phyloP scores from a whole-genome alignment of 2,888 invertebrate species.

The Leucoptera coffeella region DNA sequence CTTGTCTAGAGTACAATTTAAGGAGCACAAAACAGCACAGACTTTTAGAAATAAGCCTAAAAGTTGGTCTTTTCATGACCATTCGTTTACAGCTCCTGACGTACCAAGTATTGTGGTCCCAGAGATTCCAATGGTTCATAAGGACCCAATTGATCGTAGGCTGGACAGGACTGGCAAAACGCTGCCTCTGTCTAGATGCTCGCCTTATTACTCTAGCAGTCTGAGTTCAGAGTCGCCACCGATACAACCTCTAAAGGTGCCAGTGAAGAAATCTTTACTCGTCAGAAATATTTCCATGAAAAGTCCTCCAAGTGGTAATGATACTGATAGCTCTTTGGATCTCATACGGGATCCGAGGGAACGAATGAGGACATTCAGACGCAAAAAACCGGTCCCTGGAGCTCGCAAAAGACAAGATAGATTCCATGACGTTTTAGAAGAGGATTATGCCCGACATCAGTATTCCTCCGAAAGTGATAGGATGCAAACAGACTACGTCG shows the following conservation, averaged over 20 bases:
- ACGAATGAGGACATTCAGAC: constrained; percentile 61
- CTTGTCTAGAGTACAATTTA: constrained; percentile 57
- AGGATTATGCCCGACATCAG: constrained; percentile 45
- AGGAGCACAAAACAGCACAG: constrained; percentile 54
- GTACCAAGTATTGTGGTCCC: constrained; percentile 50
- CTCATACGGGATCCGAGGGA: constrained; percentile 63
- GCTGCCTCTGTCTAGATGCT: constrained; percentile 60
- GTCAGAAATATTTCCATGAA: constrained; percentile 57
- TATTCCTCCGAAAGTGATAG: constrained; percentile 47
- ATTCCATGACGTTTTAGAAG: constrained; percentile 47
- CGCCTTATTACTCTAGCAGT: constrained; percentile 71
- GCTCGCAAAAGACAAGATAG: constrained; percentile 52
- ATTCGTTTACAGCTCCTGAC: constrained; percentile 50
- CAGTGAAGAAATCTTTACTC: constrained; percentile 58
- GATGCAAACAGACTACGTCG: constrained; percentile 27
- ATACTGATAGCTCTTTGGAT: constrained; percentile 66
- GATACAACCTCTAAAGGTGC: constrained; percentile 58
- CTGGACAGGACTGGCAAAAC: constrained; percentile 45
- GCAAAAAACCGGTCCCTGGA: constrained; percentile 58
- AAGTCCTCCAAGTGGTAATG: constrained; percentile 69
- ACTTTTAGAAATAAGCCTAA: constrained; percentile 53
- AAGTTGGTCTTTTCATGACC: constrained; percentile 61
- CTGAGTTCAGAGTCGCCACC: constrained; percentile 69
- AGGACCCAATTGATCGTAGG: constrained; percentile 39
- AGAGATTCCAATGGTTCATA: constrained; percentile 37